These are phyloP conservation scores for Lasioglossum malachurum DNA, from an alignment of 2,888 invertebrate genomes.

Conservation along the genomic window DNA sequence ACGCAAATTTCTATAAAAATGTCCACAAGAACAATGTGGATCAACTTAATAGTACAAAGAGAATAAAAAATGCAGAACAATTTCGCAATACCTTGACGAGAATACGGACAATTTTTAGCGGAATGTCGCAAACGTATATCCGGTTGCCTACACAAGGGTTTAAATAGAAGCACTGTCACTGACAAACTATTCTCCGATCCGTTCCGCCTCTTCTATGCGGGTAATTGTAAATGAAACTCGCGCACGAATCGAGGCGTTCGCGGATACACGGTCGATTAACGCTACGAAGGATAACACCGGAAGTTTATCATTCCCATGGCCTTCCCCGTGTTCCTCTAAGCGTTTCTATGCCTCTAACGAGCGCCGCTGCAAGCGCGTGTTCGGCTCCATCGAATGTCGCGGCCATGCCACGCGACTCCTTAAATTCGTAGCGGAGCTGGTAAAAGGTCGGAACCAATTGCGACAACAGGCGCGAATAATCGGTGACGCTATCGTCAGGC, in stretches of 20 bases:
- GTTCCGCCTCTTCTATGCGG: constrained; percentile 11
- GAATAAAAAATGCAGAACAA: neutral
- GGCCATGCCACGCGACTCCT: neutral
- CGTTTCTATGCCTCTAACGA: neutral
- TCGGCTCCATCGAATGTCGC: neutral
- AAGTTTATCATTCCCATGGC: constrained; percentile 1
- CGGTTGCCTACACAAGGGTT: neutral
- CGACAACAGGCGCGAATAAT: constrained; percentile 24
- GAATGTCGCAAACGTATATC: neutral
- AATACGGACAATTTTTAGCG: neutral
- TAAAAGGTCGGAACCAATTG: neutral
- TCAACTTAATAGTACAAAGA: too few species aligned
- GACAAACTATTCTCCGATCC: neutral
- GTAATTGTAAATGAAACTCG: constrained; percentile 8
- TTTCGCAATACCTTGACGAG: neutral
- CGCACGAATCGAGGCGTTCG: neutral
- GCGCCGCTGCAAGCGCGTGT: neutral
- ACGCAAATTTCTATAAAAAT: neutral
- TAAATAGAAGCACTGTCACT: neutral
- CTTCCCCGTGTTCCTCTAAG: neutral
- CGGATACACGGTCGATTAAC: neutral
- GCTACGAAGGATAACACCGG: neutral
- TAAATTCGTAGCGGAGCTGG: neutral
- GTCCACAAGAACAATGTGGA: neutral
- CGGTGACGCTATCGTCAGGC: constrained; percentile 29